Evolutionary conservation across 1,140 invertebrate genomes (phyloP), one percentile per base, ranked within the genome.

Genomic region (Calephelis virginiensis): DNA sequence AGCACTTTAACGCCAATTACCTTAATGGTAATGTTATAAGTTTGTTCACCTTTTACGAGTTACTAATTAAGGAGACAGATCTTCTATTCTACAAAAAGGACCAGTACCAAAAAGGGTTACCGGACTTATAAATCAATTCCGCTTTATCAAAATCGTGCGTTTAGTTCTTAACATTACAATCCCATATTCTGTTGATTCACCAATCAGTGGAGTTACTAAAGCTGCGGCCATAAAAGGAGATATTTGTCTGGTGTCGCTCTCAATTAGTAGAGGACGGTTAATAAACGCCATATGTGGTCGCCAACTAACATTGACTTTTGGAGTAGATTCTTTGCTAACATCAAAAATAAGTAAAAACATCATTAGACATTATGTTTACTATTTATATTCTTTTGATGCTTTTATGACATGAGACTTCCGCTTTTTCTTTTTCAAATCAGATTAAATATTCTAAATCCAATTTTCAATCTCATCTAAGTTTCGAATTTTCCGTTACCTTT

Each of bases 161-260:
- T 17, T 17, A 17, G 17, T 17, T 3, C 28, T 28, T 28, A 28
- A 43, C 74, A 76, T 81, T 82, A 75, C 69, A 69, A 82, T 82
- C 78, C 76, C 82, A 74, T 79, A 78, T 77, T 74, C 76, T 86
- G 81, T 89, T 87, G 86, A 83, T 90, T 90, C 86, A 86, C 80
- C 82, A 85, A 86, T 87, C 86, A 86, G 80, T 82, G 75, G 81
- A 76, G 72, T 83, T 85, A 85, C 84, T 85, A 78, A 80, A 66
- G 72, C 72, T 77, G 81, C 76, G 79, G 80, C 84, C 81, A 87
- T 88, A 90, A 87, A 90, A 86, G 85, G 84, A 77, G 80, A 80
- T 86, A 87, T 89, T 89, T 89, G 85, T 85, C 78, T 83, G 81
- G 81, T 85, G 85, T 87, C 84, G 83, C 77, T 85, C 83, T 78